Evolutionary conservation across 2,113 vertebrate genomes (phyloP), one percentile per base, ranked within the genome.

Genomic region (Silurus glanis): DNA sequence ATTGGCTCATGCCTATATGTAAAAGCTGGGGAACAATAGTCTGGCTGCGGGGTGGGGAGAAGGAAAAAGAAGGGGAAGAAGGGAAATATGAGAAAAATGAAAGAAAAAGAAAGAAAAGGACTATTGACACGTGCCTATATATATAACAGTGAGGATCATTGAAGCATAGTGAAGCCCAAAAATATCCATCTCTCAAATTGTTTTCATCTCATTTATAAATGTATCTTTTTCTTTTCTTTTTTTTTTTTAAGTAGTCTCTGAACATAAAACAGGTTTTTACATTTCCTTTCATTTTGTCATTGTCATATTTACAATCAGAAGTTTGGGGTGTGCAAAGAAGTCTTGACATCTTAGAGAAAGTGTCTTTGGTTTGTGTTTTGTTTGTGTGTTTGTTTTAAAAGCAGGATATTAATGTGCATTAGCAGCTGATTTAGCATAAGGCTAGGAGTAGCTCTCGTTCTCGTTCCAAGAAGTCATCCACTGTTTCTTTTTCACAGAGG

Each of bases 391-490:
- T 19, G 19, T 28, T 49, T 87, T 49, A 72, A 17, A 82, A 85
- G 74, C 72, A 80, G 51, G 19, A 86, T 87, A 76, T 76, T 19
- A 74, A 66, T 37, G 56, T 19, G 67, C 49, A 80, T 28, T 55
- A 82, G 67, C 25, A 74, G 58, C 45, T 23, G 58, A 51, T 0
- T n/a, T 25, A 71, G 85, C 67, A 49, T 67, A 87, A 66, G 85
- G 88, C 94, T 97, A 98, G 47, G 97, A 98, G 90, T 96, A 98
- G 89, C 96, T 97, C 93, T 97, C 94, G 53, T 97, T 96, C 92
- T 97, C 96, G 83, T 94, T 96, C 98, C 97, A 98, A 86, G 95
- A 97, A 79, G 97, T 97, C 94, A 97, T 93, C 97, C 97, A 99
- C 86, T 97, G 95, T 91, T 99, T 98, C 94, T 96, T 97, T 89